Evolutionary conservation across 2,888 invertebrate genomes (phyloP), one percentile per base, ranked within the genome.

Genomic region (Ernsta delagoae): DNA sequence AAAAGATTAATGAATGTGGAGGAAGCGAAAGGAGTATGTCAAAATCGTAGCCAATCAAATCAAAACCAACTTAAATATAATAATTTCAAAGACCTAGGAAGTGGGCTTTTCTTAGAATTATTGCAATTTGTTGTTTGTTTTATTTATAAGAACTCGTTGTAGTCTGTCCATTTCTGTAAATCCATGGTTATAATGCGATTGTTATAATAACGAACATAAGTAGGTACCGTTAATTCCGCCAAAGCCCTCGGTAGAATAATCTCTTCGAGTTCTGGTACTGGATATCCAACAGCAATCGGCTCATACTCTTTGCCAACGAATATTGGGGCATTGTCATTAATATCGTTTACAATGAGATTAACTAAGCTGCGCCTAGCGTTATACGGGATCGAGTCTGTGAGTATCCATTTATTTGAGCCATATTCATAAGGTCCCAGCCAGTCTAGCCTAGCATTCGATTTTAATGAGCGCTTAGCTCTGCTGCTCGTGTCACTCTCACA

Each of bases 311-410:
- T 86, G 2, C 81, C 84, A 36, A 82, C 72, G 73, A 94, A 94
- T 79, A 88, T 81, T 0, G 94, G 94, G 4, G 73, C 53, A 73
- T 94, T 91, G 73, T 94, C 94, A 75, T 94, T 94, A n/a, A 91
- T 90, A 73, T 94, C 94, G 24, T 90, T 90, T 0, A 94, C 91
- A 70, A 94, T 89, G 57, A 94, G 78, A 72, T 92, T 92, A 1
- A 94, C 87, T 45, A 92, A 79, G 73, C 89, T 92, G 57, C 87
- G 80, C 72, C 87, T 82, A 0, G 87, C 76, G 68, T 92, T 85
- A 75, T 83, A 89, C 3, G 72, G 71, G 61, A 94, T 92, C 4
- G 88, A 79, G 62, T 92, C 87, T 9, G 90, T 83, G 50, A 90
- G 77, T 43, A 93, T 77, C 92, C 94, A 94, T 74, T 82, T 84